These are phyloP conservation scores for Nothoprocta pentlandii DNA, from an alignment of 2,113 vertebrate species.

Conservation along the genomic window DNA sequence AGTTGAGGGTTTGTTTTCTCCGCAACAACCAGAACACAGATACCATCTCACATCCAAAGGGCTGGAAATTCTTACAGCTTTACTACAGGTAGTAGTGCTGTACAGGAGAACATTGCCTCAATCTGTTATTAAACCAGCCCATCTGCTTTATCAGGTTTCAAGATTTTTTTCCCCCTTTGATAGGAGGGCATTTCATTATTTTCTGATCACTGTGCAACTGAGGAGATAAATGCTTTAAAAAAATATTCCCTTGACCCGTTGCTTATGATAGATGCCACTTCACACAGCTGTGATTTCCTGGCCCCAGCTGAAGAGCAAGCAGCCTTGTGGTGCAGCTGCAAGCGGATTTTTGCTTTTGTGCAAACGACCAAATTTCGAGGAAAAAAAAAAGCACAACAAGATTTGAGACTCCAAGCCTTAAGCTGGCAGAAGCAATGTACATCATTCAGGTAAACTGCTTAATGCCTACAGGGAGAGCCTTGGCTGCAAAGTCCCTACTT, in stretches of 20 bases:
- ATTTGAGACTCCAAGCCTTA: background rate
- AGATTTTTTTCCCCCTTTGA: background rate
- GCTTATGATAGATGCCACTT: background rate
- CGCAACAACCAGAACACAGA: background rate
- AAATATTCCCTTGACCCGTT: background rate
- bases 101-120: accelerated
- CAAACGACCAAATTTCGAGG: background rate
- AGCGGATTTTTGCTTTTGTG: background rate
- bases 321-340: background rate
- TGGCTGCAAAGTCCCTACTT: conserved; percentile 7
- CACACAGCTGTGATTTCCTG: conserved; percentile 2
- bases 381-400: background rate
- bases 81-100: accelerated
- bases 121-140: background rate
- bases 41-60: background rate
- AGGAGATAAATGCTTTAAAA: background rate
- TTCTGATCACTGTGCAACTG: background rate
- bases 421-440: background rate
- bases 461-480: background rate
- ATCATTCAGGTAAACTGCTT: conserved; percentile 40
- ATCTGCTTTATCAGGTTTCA: background rate
- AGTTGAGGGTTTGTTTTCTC: background rate
- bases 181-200: background rate
- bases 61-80: background rate
- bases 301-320: background rate